phyloP scores from a whole-genome alignment of 1,140 invertebrate species.

The Pollicipes pollicipes region DNA sequence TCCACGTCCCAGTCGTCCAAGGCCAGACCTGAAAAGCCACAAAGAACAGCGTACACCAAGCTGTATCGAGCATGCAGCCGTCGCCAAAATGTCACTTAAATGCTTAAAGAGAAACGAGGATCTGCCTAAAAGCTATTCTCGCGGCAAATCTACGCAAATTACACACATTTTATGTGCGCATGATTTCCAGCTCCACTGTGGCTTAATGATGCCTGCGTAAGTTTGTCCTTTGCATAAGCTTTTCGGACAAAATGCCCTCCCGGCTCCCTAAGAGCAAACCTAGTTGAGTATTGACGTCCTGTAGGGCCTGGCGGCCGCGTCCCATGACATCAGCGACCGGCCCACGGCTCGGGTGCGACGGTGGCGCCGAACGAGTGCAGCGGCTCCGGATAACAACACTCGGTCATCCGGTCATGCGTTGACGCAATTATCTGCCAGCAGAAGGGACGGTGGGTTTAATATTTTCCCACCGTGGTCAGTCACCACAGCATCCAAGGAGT shows the following conservation, averaged over 20 bases:
- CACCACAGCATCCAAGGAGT: too few species aligned
- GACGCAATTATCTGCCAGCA: slow-evolving; percentile 35
- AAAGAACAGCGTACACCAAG: neutral
- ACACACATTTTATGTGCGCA: too few species aligned
- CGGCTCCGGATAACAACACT: slow-evolving; percentile 52
- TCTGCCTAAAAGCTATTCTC: too few species aligned
- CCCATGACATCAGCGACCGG: slow-evolving; percentile 61
- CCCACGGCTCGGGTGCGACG: slow-evolving; percentile 48
- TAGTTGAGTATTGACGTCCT: slow-evolving; percentile 62
- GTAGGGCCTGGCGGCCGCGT: slow-evolving; percentile 54
- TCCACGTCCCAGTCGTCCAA: neutral
- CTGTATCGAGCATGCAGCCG: neutral
- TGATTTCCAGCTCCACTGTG: too few species aligned
- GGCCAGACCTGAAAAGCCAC: neutral
- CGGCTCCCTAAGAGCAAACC: slow-evolving; percentile 31
- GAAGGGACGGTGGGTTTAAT: too few species aligned
- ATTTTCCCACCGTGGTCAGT: too few species aligned
- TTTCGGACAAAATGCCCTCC: too few species aligned
- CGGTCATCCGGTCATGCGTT: slow-evolving; percentile 68
- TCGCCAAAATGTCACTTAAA: neutral
- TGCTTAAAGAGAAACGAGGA: too few species aligned
- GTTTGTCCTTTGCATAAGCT: too few species aligned
- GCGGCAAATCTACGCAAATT: too few species aligned
- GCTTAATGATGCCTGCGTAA: too few species aligned
- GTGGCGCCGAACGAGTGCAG: slow-evolving; percentile 46